phyloP scores from a whole-genome alignment of 2,797 vertebrate species.

The Diceros bicornis region DNA sequence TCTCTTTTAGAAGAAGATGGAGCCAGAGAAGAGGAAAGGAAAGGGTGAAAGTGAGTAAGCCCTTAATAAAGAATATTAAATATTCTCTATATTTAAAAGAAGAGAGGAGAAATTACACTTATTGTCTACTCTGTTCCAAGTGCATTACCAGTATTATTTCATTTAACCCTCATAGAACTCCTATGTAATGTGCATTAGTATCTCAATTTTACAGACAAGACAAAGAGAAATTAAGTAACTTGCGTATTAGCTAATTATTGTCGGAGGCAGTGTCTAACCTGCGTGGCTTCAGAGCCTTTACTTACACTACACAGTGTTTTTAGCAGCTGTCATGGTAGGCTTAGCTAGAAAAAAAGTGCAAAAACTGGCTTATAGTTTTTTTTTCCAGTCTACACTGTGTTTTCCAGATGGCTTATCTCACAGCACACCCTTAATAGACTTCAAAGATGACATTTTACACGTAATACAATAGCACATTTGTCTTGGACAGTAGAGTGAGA shows the following conservation, averaged over 20 bases:
- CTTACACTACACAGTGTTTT: neutral
- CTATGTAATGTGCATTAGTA: neutral
- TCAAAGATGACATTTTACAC: conserved; percentile 66
- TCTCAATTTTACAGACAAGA: conserved; percentile 38
- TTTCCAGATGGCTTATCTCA: conserved; percentile 71
- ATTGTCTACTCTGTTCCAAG: conserved; percentile 4
- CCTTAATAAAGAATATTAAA: neutral
- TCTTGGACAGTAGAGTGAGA: conserved; percentile 62
- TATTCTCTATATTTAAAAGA: conserved; percentile 56
- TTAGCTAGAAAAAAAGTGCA: conserved; percentile 16
- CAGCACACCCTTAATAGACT: conserved; percentile 49
- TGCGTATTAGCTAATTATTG: neutral
- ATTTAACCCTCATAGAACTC: neutral
- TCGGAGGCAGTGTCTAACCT: neutral
- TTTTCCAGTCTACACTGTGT: conserved; percentile 28
- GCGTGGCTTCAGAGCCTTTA: conserved; percentile 53
- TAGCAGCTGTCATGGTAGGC: neutral
- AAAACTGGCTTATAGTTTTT: conserved; percentile 57
- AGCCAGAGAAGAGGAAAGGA: too few relatives aligned
- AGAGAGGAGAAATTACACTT: conserved; percentile 10
- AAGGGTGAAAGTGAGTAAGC: too few relatives aligned
- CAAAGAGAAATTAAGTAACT: conserved; percentile 33
- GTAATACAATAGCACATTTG: conserved; percentile 64
- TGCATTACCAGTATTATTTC: neutral
- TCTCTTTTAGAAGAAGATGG: too few relatives aligned